Conservation (phyloP, 1,140 invertebrate genomes). For the Spodoptera litura region DNA sequence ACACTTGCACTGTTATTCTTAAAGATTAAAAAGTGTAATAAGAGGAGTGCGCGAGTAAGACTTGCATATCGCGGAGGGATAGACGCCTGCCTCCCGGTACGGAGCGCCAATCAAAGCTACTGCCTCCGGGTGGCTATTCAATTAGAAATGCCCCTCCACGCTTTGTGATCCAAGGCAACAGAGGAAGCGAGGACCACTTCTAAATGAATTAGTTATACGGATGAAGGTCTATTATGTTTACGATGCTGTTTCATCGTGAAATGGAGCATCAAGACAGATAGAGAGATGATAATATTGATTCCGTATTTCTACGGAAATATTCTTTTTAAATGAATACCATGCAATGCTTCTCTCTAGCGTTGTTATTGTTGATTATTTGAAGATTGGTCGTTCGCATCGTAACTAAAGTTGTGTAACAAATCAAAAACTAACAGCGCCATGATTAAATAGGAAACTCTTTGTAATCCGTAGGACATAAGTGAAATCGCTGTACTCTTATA, state of each 20-base stretch:
- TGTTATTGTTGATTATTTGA: too few relatives aligned
- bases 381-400: too few relatives aligned
- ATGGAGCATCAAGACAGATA: too few relatives aligned
- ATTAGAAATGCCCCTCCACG: constrained; percentile 54
- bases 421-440: too few relatives aligned
- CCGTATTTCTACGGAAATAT: too few relatives aligned
- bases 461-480: not conserved
- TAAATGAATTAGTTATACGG: too few relatives aligned
- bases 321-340: not conserved
- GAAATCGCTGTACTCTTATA: constrained; percentile 1
- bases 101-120: constrained; percentile 56
- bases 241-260: too few relatives aligned
- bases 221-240: too few relatives aligned
- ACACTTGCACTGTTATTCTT: constrained; percentile 14
- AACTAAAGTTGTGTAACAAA: too few relatives aligned
- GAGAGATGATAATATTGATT: too few relatives aligned
- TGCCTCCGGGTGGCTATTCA: constrained; percentile 58
- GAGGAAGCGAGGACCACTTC: not conserved
- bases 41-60: constrained; percentile 27
- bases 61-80: constrained; percentile 10
- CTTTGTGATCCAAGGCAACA: constrained; percentile 23
- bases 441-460: too few relatives aligned
- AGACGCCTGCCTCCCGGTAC: constrained; percentile 37
- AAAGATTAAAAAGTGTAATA: constrained; percentile 45
- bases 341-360: not conserved